A percentile compares a stretch with the other conserved stretches of the same genome.
Conservation (phyloP, 2,797 vertebrate genomes). For the Rhynchonycteris naso region DNA sequence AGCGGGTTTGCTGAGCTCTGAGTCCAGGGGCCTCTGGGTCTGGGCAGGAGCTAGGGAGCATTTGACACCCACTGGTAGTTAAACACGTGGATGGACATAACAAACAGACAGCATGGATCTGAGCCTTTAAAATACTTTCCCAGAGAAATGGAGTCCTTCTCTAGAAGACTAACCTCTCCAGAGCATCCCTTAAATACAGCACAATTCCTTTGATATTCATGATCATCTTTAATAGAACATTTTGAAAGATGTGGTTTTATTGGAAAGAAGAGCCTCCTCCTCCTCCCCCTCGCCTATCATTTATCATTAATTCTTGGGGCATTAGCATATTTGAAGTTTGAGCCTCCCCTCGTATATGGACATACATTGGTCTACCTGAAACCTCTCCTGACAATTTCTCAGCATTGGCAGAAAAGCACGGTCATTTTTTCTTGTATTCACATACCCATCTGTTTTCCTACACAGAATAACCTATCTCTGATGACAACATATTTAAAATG, state of each 20-base stretch:
- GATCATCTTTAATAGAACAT: not conserved
- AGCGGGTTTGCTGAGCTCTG: rapidly evolving
- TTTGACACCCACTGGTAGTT: not conserved
- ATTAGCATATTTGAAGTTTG: not conserved
- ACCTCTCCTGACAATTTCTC: not conserved
- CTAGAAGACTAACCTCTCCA: not conserved
- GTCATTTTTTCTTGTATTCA: not conserved
- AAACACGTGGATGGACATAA: not conserved
- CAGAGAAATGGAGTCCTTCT: not conserved
- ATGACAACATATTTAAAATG: not conserved
- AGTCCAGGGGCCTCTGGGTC: not conserved
- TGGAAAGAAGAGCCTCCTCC: not conserved
- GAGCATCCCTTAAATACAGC: not conserved
- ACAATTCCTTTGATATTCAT: not conserved
- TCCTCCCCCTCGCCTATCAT: not conserved
- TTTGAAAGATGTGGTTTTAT: not conserved
- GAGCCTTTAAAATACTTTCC: not conserved
- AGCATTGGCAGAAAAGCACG: not conserved
- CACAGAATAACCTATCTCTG: not conserved
- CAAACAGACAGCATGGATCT: not conserved
- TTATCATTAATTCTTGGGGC: not conserved
- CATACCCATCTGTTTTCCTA: not conserved
- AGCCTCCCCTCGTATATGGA: not conserved
- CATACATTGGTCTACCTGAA: not conserved
- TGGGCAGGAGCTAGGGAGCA: not conserved